Percentiles rank a stretch among this genome's conserved stretches.
Conservation (phyloP, 92 coral and sea anemone genomes). For the Epizoanthus illoricatus region DNA sequence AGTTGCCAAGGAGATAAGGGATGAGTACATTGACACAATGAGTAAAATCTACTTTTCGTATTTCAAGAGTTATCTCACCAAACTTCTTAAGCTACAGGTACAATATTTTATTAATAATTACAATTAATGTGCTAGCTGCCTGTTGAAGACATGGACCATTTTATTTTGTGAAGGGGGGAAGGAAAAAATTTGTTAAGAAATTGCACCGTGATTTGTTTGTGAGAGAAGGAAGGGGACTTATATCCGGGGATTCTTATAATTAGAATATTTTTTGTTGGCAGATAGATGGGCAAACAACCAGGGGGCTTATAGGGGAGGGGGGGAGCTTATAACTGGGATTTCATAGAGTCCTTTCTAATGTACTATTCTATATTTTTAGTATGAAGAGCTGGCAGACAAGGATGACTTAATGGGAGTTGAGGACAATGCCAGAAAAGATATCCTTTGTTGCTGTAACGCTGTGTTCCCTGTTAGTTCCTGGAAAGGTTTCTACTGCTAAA, state of each 20-base stretch:
- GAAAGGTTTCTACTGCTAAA: too few relatives aligned
- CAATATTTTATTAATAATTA: background rate
- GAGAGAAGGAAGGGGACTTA: too few relatives aligned
- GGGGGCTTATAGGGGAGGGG: too few relatives aligned
- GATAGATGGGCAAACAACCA: too few relatives aligned
- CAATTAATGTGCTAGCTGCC: too few relatives aligned
- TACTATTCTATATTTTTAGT: conserved; percentile 47
- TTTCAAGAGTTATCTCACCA: conserved; percentile 89
- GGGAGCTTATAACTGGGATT: too few relatives aligned
- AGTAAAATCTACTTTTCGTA: conserved; percentile 96
- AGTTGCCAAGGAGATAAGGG: conserved; percentile 92
- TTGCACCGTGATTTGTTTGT: too few relatives aligned
- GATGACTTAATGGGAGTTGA: conserved; percentile 98
- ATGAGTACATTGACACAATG: conserved; percentile 96
- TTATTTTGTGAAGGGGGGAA: background rate
- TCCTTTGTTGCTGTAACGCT: conserved; percentile 36
- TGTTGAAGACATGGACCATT: background rate
- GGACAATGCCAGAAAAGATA: conserved; percentile 95
- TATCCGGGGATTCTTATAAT: too few relatives aligned
- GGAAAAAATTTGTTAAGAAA: too few relatives aligned
- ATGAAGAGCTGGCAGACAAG: conserved; percentile 89
- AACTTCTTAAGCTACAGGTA: conserved; percentile 87
- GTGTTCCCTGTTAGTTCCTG: too few relatives aligned
- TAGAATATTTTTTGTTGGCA: too few relatives aligned
- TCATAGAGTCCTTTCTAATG: background rate